These are phyloP conservation scores for Amphiprion clarkii DNA, from an alignment of 2,797 vertebrate genomes.

Conservation along the genomic window DNA sequence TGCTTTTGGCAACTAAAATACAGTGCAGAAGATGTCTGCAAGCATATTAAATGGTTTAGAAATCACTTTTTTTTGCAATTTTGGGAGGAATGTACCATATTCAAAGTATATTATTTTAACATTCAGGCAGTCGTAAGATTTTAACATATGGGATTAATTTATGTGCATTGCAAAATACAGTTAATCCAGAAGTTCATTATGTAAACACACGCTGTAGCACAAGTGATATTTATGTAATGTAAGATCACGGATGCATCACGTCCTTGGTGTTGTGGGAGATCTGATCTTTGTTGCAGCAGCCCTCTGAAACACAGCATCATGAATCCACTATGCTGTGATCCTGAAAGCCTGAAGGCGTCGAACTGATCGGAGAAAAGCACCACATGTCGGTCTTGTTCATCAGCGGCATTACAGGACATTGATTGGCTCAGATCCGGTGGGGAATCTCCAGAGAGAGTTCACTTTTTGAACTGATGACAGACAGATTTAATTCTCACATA, in stretches of 20 bases:
- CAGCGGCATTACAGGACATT: slow-evolving; percentile 47
- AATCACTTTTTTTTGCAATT: no score
- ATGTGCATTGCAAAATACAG: background rate
- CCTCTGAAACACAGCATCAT: background rate
- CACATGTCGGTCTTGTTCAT: slow-evolving; percentile 37
- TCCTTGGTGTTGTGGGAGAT: background rate
- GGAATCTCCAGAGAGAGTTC: slow-evolving; percentile 22
- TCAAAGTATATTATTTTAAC: background rate
- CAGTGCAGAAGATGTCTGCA: no score
- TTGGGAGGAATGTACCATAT: background rate
- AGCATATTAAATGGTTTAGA: no score
- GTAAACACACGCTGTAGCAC: background rate
- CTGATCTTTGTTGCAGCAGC: background rate
- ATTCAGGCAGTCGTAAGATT: no score
- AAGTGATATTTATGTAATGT: slow-evolving; percentile 1
- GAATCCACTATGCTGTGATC: slow-evolving; percentile 38
- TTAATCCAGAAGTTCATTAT: background rate
- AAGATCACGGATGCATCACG: background rate
- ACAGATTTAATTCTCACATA: slow-evolving; percentile 8
- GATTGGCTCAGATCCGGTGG: slow-evolving; percentile 46
- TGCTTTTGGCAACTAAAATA: background rate
- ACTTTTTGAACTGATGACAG: slow-evolving; percentile 31
- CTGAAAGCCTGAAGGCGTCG: slow-evolving; percentile 42
- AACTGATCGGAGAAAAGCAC: slow-evolving; percentile 32
- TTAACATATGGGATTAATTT: background rate